phyloP scores from a whole-genome alignment of 2,797 vertebrate genomes.

The Cossypha dichroa region DNA sequence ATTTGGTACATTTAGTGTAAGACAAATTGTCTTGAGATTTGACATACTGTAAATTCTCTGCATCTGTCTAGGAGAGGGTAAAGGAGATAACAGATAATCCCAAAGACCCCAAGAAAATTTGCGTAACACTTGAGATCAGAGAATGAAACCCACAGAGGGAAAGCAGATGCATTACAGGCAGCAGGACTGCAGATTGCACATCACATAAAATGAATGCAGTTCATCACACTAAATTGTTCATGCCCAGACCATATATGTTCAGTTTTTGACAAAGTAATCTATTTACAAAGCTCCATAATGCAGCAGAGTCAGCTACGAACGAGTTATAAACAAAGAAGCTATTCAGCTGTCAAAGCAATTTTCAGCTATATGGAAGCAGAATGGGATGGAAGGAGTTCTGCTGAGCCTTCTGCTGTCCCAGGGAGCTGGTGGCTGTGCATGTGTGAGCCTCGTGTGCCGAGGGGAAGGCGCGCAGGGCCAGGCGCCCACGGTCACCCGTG shows the following conservation, averaged over 20 bases:
- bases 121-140: background rate
- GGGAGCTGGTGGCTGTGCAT: background rate
- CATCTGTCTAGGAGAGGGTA: background rate
- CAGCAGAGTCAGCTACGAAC: conserved; percentile 30
- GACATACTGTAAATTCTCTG: background rate
- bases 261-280: conserved; percentile 55
- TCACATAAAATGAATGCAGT: background rate
- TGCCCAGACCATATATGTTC: conserved; percentile 33
- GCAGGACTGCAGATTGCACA: background rate
- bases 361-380: conserved; percentile 40
- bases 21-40: background rate
- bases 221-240: conserved; percentile 18
- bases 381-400: background rate
- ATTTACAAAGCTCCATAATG: conserved; percentile 50
- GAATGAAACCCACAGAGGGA: background rate
- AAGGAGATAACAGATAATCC: background rate
- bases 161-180: background rate
- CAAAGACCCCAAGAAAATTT: background rate
- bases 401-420: background rate
- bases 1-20: background rate
- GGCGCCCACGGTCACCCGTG: background rate
- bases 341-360: conserved; percentile 67
- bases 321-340: conserved; percentile 58
- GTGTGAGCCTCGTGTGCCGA: background rate
- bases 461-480: background rate